Base-by-base conservation (phyloP, 2,888 invertebrate genomes). In the Epistrophe grossulariae region DNA sequence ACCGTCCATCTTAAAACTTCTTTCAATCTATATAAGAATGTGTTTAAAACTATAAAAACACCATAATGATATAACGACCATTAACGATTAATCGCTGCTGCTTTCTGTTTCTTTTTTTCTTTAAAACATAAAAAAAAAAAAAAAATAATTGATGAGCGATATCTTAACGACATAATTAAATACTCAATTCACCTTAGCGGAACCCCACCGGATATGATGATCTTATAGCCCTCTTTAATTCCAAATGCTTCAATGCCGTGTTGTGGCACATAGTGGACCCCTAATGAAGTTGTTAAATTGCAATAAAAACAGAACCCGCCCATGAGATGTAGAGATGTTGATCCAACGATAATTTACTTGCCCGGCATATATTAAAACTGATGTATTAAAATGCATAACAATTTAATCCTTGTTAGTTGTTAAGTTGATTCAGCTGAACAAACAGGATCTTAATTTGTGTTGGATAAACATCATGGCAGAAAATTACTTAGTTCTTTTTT, bases 81-180 rank as follows among this genome's bases (percentile, higher is more conserved):
- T 50, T 50, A 35, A 24, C 4, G 7, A 31, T 31, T 31, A 31
- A 68, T 19, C 48, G 8, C 11, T 8, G 6, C 17, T 10, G 64
- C 7, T 66, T 66, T 66, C 11, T 6, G 45, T 31, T 28, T n/a
- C n/a, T 52, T 52, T 13, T 15, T 28, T 2, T 55, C 24, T 15
- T 7, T 11, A 35, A 50, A 7, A 35, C 35, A 35, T 9, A 8
- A 17, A 17, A 19, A 35, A 19, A 19, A 50, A 38, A 17, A 2
- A 15, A 38, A 19, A 17, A 35, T 24, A 70, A 64, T 78, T 81
- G 73, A 81, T 78, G 81, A 78, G 48, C 57, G 81, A 81, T 85
- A 70, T 70, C 70, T 85, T 85, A 73, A 85, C 81, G 84, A 85
- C 64, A 70, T 57, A 81, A 85, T 85, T 81, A 78, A 81, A 70